Evolutionary conservation across 2,888 invertebrate species (phyloP).

Genomic region (Pollenia amentaria): DNA sequence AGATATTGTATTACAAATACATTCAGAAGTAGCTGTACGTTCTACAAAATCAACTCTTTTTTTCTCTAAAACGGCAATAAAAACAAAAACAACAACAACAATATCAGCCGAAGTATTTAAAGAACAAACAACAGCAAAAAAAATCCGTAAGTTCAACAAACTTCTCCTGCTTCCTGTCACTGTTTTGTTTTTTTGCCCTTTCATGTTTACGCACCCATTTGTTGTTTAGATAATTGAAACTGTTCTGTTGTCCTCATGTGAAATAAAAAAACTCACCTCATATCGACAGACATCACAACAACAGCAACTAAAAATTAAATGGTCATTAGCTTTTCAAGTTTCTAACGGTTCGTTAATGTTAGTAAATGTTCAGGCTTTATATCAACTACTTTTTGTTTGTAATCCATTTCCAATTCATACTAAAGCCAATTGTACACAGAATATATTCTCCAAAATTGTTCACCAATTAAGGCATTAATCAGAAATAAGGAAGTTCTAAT

Average conservation of each 20-base stretch:
- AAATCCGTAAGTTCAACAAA: constrained; percentile 62
- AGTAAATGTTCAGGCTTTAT: neutral
- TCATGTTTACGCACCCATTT: constrained; percentile 44
- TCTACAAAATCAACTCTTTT: constrained; percentile 21
- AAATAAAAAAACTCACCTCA: constrained; percentile 1
- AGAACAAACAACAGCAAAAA: neutral
- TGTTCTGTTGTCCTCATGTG: constrained; percentile 47
- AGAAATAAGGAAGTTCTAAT: no score
- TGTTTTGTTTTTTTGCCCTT: constrained; percentile 54
- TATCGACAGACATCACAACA: constrained; percentile 15
- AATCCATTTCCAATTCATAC: neutral
- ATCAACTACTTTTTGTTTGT: neutral
- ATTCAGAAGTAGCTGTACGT: constrained; percentile 40
- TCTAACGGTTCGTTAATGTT: neutral
- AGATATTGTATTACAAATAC: constrained; percentile 4
- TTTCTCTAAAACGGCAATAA: constrained; percentile 29
- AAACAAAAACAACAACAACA: constrained; percentile 16
- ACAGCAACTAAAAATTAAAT: constrained; percentile 18
- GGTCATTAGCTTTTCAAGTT: constrained; percentile 41
- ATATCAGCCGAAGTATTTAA: constrained; percentile 16
- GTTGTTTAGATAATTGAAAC: constrained; percentile 56
- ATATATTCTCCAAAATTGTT: no score
- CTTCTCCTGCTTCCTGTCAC: constrained; percentile 60
- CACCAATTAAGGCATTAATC: no score
- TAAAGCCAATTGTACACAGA: no score